Conservation (phyloP, 2,797 vertebrate species). For the Microtus obscurus region DNA sequence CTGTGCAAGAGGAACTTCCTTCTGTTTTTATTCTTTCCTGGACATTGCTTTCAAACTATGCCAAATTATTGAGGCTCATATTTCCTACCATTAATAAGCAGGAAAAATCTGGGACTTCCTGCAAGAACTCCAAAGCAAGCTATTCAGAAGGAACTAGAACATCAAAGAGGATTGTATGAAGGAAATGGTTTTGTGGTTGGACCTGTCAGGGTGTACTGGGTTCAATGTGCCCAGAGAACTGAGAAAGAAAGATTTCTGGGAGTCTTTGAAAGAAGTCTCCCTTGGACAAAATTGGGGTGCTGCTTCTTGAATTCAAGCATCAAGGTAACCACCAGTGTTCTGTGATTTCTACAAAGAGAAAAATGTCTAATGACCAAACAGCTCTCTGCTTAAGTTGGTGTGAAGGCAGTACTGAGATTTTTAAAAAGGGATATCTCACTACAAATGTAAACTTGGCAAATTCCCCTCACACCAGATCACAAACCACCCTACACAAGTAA, state of each 20-base stretch:
- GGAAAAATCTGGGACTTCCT: background rate
- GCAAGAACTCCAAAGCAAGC: conserved; percentile 31
- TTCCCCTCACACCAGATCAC: background rate
- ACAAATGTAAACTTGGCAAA: background rate
- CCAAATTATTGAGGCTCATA: background rate
- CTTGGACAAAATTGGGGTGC: background rate
- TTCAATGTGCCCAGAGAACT: conserved; percentile 7
- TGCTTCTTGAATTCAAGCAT: conserved; percentile 27
- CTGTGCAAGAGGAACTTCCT: background rate
- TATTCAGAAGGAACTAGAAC: background rate
- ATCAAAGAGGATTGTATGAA: conserved; percentile 11
- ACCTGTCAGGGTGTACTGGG: background rate
- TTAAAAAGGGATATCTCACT: background rate
- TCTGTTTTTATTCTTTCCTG: background rate
- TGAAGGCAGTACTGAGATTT: background rate
- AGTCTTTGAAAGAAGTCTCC: background rate
- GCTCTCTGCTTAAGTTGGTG: background rate
- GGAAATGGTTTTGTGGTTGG: background rate
- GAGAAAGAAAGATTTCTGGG: conserved; percentile 31
- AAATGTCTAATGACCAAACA: background rate
- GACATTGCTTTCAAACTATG: conserved; percentile 29
- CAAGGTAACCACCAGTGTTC: background rate
- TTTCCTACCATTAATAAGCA: conserved; percentile 7
- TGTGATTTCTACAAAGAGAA: conserved; percentile 38
- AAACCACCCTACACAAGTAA: background rate